Evolutionary conservation across 2,113 vertebrate species (phyloP), one percentile per base, ranked within the genome.

Genomic region (Cynopterus brachyotis): DNA sequence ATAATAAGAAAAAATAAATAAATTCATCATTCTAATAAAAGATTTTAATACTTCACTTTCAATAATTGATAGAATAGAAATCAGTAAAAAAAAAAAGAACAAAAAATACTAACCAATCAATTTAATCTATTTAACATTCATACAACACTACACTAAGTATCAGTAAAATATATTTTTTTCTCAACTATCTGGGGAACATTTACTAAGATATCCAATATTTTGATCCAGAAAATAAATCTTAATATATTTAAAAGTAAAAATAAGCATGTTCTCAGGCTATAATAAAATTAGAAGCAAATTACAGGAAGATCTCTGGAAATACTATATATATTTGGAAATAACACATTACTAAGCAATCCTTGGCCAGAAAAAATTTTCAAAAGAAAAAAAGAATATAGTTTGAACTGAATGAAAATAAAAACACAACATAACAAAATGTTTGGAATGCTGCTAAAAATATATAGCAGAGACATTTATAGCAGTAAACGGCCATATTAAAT

Each of bases 201-300:
- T 70, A 73, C 3, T 17, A 88, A 69, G 3, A 47, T 70, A n/a
- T 11, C 22, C 37, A 81, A 17, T 28, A 91, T 85, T 91, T 47
- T 6, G 1, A 6, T 59, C 11, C 16, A 80, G 22, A 62, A 92
- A 90, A 64, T 2, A 86, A 84, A 11, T 57, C 28, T 80, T 13
- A 62, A 37, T 94, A 91, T 78, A 88, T 57, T 80, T 67, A 89
- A 93, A 92, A 59, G 24, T 93, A 37, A 92, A 86, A 93, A 45
- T 40, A 80, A 69, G 2, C 17, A 35, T 37, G 0, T 55, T 57
- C 13, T 89, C 3, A 64, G 10, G 28, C 7, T 79, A 82, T 35
- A 57, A 70, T 50, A 55, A 85, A 66, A 81, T 53, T 82, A 81
- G 53, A 66, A 87, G 82, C 59, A n/a, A 84, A 81, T 64, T 55